These are phyloP conservation scores for Cosmia pyralina DNA, from an alignment of 2,888 invertebrate genomes.

Conservation along the genomic window DNA sequence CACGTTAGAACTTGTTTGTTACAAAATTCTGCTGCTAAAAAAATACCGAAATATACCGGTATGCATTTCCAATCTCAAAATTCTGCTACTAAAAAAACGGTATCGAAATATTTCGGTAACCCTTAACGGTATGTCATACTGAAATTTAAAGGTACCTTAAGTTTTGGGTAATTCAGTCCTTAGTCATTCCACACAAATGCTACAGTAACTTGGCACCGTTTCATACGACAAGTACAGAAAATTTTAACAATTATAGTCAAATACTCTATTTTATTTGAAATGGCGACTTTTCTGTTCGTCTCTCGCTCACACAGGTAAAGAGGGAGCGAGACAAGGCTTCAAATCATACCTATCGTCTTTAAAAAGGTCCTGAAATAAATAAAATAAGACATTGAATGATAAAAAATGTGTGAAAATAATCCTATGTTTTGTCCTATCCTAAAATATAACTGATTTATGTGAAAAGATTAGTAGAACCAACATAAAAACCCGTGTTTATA, in stretches of 20 bases:
- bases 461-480: constrained; percentile 13
- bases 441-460: constrained; percentile 10
- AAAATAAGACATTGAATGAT: neutral
- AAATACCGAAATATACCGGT: too few species aligned
- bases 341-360: neutral
- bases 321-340: neutral
- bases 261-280: neutral
- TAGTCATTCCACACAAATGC: neutral
- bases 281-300: neutral
- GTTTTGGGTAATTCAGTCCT: too few species aligned
- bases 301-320: neutral
- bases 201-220: neutral
- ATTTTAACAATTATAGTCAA: neutral
- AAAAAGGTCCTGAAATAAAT: neutral
- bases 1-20: too few species aligned
- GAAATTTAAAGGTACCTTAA: too few species aligned
- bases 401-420: constrained; percentile 5
- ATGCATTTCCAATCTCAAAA: too few species aligned
- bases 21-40: too few species aligned
- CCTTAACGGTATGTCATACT: too few species aligned
- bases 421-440: constrained; percentile 1
- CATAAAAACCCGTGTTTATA: constrained; percentile 12
- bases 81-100: too few species aligned
- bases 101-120: too few species aligned
- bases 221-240: neutral